Percentiles rank a stretch among this genome's conserved stretches.
Conservation (phyloP, 2,113 vertebrate species). For the Megaceryle maxima region DNA sequence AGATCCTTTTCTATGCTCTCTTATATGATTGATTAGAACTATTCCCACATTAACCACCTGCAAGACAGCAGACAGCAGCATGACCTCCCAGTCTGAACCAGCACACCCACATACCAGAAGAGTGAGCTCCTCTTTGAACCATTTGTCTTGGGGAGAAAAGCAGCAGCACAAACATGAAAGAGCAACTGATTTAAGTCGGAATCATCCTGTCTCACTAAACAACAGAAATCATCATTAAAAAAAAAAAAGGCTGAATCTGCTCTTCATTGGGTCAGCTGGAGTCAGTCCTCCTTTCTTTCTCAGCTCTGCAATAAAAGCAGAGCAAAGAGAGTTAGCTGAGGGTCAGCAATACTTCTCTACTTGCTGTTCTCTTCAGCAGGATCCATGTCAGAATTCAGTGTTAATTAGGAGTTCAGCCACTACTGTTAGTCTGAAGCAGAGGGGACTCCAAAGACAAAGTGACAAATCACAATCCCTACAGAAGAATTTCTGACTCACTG, state of each 20-base stretch:
- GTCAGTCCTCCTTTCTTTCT: not conserved
- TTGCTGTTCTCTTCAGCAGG: not conserved
- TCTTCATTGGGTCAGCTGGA: not conserved
- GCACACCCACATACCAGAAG: not conserved
- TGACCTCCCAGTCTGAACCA: conserved; percentile 22
- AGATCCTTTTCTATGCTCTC: not conserved
- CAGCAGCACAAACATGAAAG: not conserved
- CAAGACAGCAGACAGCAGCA: not conserved
- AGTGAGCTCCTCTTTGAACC: not conserved
- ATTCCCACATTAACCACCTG: not conserved
- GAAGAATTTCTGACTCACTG: not conserved
- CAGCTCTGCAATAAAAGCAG: not conserved
- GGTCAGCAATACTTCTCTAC: not conserved
- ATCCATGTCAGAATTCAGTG: not conserved
- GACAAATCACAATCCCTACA: not conserved
- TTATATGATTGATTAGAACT: conserved; percentile 4
- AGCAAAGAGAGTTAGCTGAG: not conserved
- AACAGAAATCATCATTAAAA: conserved; percentile 37
- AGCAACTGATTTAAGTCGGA: conserved; percentile 50
- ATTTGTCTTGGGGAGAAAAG: conserved; percentile 34
- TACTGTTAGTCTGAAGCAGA: not conserved
- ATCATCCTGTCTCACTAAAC: conserved; percentile 2
- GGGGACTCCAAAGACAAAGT: not conserved
- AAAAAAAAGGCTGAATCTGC: not conserved
- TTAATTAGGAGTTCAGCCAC: not conserved